Evolutionary conservation across 1,140 invertebrate genomes (phyloP), one percentile per base, ranked within the genome.

Genomic region (Atopsyche davidsoni): DNA sequence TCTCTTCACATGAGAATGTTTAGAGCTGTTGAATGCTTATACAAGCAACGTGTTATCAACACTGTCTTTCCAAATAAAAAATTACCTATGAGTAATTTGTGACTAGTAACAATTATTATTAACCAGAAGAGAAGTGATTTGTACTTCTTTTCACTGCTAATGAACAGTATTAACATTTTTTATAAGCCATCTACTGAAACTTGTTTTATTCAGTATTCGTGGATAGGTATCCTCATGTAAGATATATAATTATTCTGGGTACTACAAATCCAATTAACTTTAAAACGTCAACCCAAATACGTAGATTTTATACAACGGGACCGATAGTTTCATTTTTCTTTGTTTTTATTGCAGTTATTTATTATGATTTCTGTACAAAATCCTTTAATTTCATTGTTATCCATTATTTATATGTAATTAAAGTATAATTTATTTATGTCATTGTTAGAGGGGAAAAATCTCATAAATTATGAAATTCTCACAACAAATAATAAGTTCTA

Each of bases 401-500:
- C 19, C 46, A 50, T 41, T 53, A 50, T 57, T 52, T 53, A 49
- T 49, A 35, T 57, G 23, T 56, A 47, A 51, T 50, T 46, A 24
- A 46, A 47, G 42, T 34, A 21, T 46, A 51, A 45, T 55, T 55
- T 55, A 46, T 51, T 50, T 48, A 44, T 60, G 36, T 52, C 38
- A 53, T n/a, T 53, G 32, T 44, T 44, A 31, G 47, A 64, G 63
- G 63, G 58, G 59, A 40, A 57, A 60, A 52, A 64, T 62, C 58
- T 56, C 43, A 59, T 49, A 51, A 51, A 62, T 53, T 58, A 62
- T 61, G 62, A 62, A 62, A 69, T 60, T 74, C 72, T 74, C 72
- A 74, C 72, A 74, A 72, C 72, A 74, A 74, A 74, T 74, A 74
- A 62, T 68, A 74, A 71, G 65, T 45, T 53, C 36, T 46, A 39